These are phyloP conservation scores for Leptopilina drosophilae DNA, from an alignment of 2,888 invertebrate genomes.

Conservation along the genomic window DNA sequence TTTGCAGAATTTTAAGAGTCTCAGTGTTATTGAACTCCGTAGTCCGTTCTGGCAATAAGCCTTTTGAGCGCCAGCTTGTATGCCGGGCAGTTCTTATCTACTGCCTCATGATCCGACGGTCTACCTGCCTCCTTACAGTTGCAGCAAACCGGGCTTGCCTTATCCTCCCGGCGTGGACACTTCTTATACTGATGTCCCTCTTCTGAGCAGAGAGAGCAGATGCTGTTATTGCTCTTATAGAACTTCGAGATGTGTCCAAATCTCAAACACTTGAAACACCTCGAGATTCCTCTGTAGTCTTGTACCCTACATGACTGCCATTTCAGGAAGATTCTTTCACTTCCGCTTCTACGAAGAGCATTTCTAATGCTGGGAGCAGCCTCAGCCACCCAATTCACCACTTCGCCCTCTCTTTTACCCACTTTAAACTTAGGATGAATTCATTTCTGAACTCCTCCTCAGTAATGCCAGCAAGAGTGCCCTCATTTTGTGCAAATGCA, in stretches of 20 bases:
- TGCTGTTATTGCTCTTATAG: not conserved
- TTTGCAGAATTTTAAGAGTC: not conserved
- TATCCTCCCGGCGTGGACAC: not conserved
- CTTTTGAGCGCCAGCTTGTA: conserved; percentile 5
- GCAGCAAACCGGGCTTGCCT: not conserved
- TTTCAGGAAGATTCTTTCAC: not conserved
- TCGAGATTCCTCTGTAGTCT: conserved; percentile 1
- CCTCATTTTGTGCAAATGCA: conserved; percentile 33
- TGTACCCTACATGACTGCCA: not conserved
- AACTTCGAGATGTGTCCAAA: conserved; percentile 25
- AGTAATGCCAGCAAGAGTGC: not conserved
- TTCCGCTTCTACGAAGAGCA: not conserved
- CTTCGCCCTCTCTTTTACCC: no score
- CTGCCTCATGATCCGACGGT: not conserved
- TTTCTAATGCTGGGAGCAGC: not conserved
- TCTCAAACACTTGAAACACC: conserved; percentile 38
- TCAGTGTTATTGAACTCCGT: not conserved
- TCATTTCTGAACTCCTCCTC: no score
- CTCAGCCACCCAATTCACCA: conserved; percentile 35
- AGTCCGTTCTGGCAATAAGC: not conserved
- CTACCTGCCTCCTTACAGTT: not conserved
- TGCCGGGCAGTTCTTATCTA: conserved; percentile 35
- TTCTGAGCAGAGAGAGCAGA: no score
- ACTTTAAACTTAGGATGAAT: no score
- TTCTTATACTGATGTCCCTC: no score